These are phyloP conservation scores for Venturia canescens DNA, from an alignment of 1,140 invertebrate genomes.

Conservation along the genomic window DNA sequence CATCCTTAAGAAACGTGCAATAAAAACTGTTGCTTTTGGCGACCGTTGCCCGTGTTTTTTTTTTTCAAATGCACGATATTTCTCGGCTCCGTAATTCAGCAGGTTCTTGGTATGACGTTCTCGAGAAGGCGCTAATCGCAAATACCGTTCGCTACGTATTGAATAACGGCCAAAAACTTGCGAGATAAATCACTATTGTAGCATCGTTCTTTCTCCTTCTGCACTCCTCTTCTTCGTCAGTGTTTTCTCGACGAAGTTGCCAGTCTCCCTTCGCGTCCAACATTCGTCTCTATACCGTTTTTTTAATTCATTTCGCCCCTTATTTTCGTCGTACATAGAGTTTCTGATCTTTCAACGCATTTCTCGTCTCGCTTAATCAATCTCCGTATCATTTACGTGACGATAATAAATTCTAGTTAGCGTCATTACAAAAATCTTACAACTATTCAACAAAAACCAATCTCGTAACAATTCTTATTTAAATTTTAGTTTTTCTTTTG, in stretches of 20 bases:
- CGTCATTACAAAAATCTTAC: slow-evolving; percentile 71
- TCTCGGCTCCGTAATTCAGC: neutral
- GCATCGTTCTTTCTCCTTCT: neutral
- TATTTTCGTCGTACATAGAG: slow-evolving; percentile 25
- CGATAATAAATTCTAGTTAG: slow-evolving; percentile 65
- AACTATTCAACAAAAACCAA: slow-evolving; percentile 74
- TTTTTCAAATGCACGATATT: neutral
- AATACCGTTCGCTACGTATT: slow-evolving; percentile 19
- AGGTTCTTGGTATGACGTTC: neutral
- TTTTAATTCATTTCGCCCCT: neutral
- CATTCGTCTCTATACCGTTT: neutral
- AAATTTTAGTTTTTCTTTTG: slow-evolving; percentile 43
- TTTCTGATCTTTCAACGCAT: slow-evolving; percentile 18
- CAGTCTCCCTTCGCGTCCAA: no score
- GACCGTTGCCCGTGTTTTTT: neutral
- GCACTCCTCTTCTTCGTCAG: neutral
- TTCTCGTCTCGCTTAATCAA: neutral
- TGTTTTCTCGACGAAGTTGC: neutral
- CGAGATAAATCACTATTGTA: slow-evolving; percentile 33
- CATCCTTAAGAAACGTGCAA: no score
- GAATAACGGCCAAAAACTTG: slow-evolving; percentile 25
- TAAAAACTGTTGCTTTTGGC: neutral
- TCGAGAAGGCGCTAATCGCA: slow-evolving; percentile 10
- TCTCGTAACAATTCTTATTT: slow-evolving; percentile 68
- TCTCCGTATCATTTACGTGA: slow-evolving; percentile 24